Percentiles rank a stretch among this genome's conserved stretches.
phyloP scores from a whole-genome alignment of 1,140 invertebrate genomes.

The Neodiprion lecontei region DNA sequence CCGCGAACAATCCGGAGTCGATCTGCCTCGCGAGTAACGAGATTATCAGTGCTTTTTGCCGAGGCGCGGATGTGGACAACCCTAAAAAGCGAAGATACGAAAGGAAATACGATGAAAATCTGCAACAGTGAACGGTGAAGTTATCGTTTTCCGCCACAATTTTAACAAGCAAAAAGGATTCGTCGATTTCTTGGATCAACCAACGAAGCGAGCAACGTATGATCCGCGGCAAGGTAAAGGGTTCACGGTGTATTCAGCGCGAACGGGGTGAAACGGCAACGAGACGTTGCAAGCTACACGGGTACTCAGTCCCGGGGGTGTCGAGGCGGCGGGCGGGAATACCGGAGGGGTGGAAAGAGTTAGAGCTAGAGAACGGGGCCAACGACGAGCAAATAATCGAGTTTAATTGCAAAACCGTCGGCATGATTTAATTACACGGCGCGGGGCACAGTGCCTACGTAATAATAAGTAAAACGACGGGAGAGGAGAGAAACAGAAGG shows the following conservation, averaged over 20 bases:
- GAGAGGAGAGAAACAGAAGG: too few species aligned
- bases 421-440: conserved; percentile 63
- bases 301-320: conserved; percentile 36
- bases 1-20: too few species aligned
- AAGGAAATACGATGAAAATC: neutral
- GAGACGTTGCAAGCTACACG: conserved; percentile 20
- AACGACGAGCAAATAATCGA: conserved; percentile 64
- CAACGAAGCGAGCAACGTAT: neutral
- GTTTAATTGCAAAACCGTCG: conserved; percentile 65
- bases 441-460: conserved; percentile 26
- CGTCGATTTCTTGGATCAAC: neutral
- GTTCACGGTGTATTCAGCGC: conserved; percentile 45
- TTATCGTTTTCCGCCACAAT: too few species aligned
- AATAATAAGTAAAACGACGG: neutral
- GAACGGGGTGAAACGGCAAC: conserved; percentile 20
- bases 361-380: conserved; percentile 50
- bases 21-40: too few species aligned
- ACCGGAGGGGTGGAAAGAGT: conserved; percentile 54
- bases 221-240: neutral
- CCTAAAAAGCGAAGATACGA: neutral
- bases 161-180: neutral
- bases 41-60: too few species aligned
- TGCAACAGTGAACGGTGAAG: neutral
- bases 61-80: too few species aligned
- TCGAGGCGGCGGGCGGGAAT: conserved; percentile 27